Evolutionary conservation across 2,113 vertebrate genomes (phyloP).

Genomic region (Neoarius graeffei): DNA sequence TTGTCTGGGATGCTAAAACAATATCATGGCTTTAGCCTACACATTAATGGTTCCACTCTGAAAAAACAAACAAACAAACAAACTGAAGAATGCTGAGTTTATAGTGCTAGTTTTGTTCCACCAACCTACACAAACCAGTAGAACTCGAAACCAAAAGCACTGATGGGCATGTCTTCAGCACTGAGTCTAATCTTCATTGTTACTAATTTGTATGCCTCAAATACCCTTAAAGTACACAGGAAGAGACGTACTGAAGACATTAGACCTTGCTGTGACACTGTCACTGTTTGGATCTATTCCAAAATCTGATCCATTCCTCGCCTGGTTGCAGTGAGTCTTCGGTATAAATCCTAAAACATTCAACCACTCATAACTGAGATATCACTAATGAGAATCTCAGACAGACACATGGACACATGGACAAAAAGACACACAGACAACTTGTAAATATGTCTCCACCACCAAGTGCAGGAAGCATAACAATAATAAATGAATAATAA

Average conservation of each 20-base stretch:
- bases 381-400: neutral
- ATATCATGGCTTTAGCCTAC: neutral
- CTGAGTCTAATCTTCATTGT: neutral
- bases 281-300: neutral
- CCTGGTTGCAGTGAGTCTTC: neutral
- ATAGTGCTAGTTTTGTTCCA: neutral
- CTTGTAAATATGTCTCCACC: too few species aligned
- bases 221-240: neutral
- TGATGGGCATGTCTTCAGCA: neutral
- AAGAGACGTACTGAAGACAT: neutral
- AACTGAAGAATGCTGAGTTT: too few species aligned
- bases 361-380: neutral
- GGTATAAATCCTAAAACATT: neutral
- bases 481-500: neutral
- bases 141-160: neutral
- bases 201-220: neutral
- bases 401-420: neutral
- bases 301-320: neutral
- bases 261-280: neutral
- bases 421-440: too few species aligned
- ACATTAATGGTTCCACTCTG: neutral
- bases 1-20: neutral
- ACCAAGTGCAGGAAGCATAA: neutral
- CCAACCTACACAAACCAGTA: neutral
- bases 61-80: neutral